These are phyloP conservation scores for Reticulitermes lucifugus DNA, from an alignment of 2,888 invertebrate species.

Conservation along the genomic window DNA sequence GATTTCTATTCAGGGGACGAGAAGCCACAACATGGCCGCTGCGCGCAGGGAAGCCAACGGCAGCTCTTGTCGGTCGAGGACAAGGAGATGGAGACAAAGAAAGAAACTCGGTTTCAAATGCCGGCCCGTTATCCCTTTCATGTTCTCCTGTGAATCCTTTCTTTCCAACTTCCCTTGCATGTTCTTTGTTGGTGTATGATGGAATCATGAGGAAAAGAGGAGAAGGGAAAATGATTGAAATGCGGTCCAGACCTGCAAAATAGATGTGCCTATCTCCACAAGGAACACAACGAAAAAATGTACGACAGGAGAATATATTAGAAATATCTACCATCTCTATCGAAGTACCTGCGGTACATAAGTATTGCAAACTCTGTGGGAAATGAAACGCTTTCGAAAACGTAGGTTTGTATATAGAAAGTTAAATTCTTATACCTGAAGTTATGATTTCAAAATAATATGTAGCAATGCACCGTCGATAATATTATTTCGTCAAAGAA, in stretches of 20 bases:
- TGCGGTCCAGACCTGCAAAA: slow-evolving; percentile 32
- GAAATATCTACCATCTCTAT: neutral
- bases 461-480: too few species aligned
- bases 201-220: neutral
- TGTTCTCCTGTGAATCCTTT: slow-evolving; percentile 43
- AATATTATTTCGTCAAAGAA: too few species aligned
- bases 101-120: slow-evolving; percentile 37
- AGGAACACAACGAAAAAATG: slow-evolving; percentile 8
- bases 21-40: slow-evolving; percentile 27
- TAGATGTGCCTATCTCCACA: slow-evolving; percentile 20
- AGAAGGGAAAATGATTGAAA: slow-evolving; percentile 38
- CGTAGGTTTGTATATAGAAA: too few species aligned
- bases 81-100: slow-evolving; percentile 33
- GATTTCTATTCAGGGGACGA: slow-evolving; percentile 43
- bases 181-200: slow-evolving; percentile 19
- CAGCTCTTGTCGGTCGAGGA: slow-evolving; percentile 2
- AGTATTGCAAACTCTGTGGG: too few species aligned
- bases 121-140: slow-evolving; percentile 36
- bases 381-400: too few species aligned
- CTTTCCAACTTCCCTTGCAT: slow-evolving; percentile 28
- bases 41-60: neutral
- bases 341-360: too few species aligned
- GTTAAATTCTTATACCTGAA: too few species aligned
- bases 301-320: neutral
- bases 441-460: too few species aligned